Conservation (phyloP, 35 echinoderm and acorn worm genomes). For the Hemicentrotus pulcherrimus region DNA sequence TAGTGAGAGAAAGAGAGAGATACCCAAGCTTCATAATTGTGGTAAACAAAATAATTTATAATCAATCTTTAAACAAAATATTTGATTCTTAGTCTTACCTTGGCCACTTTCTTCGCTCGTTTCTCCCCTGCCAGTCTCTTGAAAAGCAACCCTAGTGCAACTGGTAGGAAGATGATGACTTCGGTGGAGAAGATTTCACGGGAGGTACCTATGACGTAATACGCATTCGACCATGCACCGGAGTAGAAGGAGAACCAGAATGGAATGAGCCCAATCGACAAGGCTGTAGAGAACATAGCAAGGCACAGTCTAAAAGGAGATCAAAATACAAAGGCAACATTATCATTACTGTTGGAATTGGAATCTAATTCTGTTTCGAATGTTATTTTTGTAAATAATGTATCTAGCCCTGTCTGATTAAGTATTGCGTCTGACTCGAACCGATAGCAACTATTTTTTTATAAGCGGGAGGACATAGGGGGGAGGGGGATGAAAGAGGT, state of each 20-base stretch:
- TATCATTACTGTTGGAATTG: too few relatives aligned
- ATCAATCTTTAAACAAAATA: too few relatives aligned
- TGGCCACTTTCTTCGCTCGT: conserved; percentile 8
- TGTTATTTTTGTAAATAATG: too few relatives aligned
- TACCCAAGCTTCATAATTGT: too few relatives aligned
- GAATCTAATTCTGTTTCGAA: too few relatives aligned
- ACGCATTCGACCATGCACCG: conserved; percentile 51
- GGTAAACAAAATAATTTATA: too few relatives aligned
- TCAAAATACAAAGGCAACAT: background rate
- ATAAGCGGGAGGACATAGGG: too few relatives aligned
- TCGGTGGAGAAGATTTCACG: conserved; percentile 34
- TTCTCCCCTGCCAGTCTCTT: conserved; percentile 20
- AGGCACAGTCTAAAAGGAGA: conserved; percentile 53
- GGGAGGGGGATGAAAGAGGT: too few relatives aligned
- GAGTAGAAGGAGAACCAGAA: conserved; percentile 72
- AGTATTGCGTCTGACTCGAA: too few relatives aligned
- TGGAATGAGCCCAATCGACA: conserved; percentile 61
- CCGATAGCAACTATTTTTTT: too few relatives aligned
- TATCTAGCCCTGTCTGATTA: too few relatives aligned
- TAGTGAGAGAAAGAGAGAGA: too few relatives aligned
- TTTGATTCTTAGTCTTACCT: background rate
- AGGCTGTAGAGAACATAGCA: conserved; percentile 59
- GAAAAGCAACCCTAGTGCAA: conserved; percentile 46
- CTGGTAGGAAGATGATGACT: conserved; percentile 49
- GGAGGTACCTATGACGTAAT: conserved; percentile 58